These are phyloP conservation scores for Muscicapa comitata DNA, from an alignment of 2,797 vertebrate species.

Conservation along the genomic window DNA sequence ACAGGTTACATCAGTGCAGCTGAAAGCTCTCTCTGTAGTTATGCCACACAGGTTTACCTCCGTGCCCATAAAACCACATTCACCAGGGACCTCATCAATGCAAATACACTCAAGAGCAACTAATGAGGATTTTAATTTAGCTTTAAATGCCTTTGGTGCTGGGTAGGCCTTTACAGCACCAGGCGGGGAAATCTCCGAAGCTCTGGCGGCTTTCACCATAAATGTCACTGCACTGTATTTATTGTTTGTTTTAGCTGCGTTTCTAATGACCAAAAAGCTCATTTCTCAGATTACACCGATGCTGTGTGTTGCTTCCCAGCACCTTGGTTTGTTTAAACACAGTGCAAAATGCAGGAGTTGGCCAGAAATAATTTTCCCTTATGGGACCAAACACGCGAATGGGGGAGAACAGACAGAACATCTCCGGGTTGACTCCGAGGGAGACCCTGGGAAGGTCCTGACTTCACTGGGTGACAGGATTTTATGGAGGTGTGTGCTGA, in stretches of 20 bases:
- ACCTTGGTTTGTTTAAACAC: conserved; percentile 35
- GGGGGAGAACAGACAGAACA: not conserved
- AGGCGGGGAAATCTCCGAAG: conserved; percentile 32
- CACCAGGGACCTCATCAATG: conserved; percentile 56
- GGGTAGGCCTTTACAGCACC: conserved; percentile 58
- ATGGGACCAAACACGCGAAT: not conserved
- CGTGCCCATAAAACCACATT: conserved; percentile 34
- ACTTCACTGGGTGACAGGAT: not conserved
- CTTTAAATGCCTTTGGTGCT: conserved; percentile 54
- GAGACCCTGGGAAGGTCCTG: not conserved
- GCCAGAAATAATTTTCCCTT: conserved; percentile 44
- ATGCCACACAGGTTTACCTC: conserved; percentile 46
- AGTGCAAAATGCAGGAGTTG: not conserved
- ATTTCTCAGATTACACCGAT: conserved; percentile 43
- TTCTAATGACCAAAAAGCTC: conserved; percentile 50
- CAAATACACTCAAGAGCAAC: conserved; percentile 52
- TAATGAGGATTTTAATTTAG: conserved; percentile 52
- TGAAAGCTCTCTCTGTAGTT: conserved; percentile 52
- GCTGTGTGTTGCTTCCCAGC: conserved; percentile 37
- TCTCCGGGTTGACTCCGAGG: not conserved
- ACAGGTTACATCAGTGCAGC: conserved; percentile 49
- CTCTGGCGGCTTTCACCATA: conserved; percentile 60
- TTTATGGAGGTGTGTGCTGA: conserved; percentile 35
- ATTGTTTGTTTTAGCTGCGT: conserved; percentile 63
- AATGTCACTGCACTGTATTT: conserved; percentile 61